Evolutionary conservation across 2,113 vertebrate genomes (phyloP).

Genomic region (Conger conger): DNA sequence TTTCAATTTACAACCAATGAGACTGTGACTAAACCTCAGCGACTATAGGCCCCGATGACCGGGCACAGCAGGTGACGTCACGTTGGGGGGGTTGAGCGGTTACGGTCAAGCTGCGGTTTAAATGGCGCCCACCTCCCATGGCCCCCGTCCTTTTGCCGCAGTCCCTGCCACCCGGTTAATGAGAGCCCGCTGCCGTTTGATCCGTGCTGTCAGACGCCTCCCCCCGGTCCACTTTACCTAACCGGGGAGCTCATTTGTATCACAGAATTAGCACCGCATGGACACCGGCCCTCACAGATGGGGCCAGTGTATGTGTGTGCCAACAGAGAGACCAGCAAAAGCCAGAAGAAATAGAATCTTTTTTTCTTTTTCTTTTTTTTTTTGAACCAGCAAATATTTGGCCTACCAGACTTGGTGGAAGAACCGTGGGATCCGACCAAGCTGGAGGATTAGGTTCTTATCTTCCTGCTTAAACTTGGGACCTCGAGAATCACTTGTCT

Average conservation of each 20-base stretch:
- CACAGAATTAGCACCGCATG: conserved; percentile 66
- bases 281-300: conserved; percentile 44
- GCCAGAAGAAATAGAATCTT: background rate
- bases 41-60: background rate
- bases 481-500: background rate
- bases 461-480: background rate
- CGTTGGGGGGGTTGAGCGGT: background rate
- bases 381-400: background rate
- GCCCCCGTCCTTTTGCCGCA: conserved; percentile 60
- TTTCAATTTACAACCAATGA: background rate
- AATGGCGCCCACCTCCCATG: conserved; percentile 34
- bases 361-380: background rate
- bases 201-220: conserved; percentile 60
- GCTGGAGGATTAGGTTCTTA: background rate
- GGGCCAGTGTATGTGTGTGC: conserved; percentile 49
- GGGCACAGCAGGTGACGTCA: background rate
- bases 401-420: background rate
- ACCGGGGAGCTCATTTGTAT: conserved; percentile 71
- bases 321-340: background rate
- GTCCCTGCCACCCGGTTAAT: conserved; percentile 69
- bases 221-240: conserved; percentile 43
- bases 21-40: background rate
- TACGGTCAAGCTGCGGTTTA: background rate
- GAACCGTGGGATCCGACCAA: background rate
- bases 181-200: conserved; percentile 67